Percentiles rank a stretch among this genome's conserved stretches.
Evolutionary conservation across 2,113 vertebrate species (phyloP).

Genomic region (Nibea coibor): DNA sequence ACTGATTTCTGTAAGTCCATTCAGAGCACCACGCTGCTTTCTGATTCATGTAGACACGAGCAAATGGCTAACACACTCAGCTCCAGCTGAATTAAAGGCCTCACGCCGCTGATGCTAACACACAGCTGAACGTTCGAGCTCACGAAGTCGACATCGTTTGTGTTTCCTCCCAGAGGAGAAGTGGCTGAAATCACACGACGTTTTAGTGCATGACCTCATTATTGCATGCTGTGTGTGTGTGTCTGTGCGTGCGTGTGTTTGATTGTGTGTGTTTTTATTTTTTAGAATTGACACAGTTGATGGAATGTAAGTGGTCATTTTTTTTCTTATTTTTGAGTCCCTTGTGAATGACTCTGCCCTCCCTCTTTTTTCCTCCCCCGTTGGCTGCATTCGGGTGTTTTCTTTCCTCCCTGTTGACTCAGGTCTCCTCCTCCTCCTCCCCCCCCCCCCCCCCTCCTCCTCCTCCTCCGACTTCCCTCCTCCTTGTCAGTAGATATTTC

Average conservation of each 20-base stretch:
- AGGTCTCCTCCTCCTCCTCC: neutral
- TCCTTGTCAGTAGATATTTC: constrained; percentile 22
- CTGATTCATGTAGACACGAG: constrained; percentile 8
- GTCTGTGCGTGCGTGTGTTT: constrained; percentile 72
- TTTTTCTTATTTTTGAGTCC: constrained; percentile 72
- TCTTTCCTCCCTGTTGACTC: constrained; percentile 11
- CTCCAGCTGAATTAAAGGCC: constrained; percentile 9
- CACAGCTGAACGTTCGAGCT: constrained; percentile 51
- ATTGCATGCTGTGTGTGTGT: constrained; percentile 89
- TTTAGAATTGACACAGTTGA: constrained; percentile 95
- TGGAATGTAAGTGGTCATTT: constrained; percentile 94
- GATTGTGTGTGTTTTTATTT: constrained; percentile 79
- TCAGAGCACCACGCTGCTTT: constrained; percentile 17
- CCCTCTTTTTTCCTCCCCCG: neutral
- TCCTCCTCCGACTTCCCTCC: neutral
- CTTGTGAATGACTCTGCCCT: constrained; percentile 31
- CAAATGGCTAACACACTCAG: constrained; percentile 46
- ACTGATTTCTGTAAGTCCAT: constrained; percentile 17
- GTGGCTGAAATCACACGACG: constrained; percentile 38
- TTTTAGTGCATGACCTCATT: constrained; percentile 86
- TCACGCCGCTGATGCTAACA: constrained; percentile 68
- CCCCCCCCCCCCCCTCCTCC: neutral
- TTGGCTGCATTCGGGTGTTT: constrained; percentile 30
- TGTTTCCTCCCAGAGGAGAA: neutral
- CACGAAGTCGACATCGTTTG: constrained; percentile 10